Evolutionary conservation across 1,140 invertebrate genomes (phyloP).

Genomic region (Eumaeus atala): DNA sequence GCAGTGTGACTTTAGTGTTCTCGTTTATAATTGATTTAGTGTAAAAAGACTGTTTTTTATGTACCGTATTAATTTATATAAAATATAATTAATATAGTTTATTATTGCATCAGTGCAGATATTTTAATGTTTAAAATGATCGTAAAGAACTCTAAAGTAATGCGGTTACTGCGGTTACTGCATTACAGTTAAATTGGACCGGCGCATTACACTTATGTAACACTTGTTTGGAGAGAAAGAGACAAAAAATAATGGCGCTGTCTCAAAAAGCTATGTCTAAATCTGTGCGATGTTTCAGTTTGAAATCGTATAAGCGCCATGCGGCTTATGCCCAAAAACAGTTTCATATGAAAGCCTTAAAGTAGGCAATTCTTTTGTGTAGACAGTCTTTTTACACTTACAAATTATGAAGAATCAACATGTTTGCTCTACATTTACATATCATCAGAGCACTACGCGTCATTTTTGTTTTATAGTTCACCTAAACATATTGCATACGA

Average conservation of each 20-base stretch:
- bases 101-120: no score
- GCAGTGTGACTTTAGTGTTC: not conserved
- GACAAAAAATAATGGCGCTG: no score
- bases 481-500: no score
- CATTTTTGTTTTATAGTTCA: no score
- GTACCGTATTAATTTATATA: not conserved
- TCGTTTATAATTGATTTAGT: not conserved
- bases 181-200: no score
- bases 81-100: no score
- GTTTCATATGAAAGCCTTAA: not conserved
- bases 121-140: not conserved
- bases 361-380: not conserved
- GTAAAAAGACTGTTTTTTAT: not conserved
- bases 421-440: constrained; percentile 36
- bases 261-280: no score
- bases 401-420: not conserved
- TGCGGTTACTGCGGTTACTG: no score
- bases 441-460: constrained; percentile 48
- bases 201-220: no score
- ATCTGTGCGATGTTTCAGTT: no score
- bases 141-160: no score
- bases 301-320: not conserved
- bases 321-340: not conserved
- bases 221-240: no score
- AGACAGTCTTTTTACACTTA: constrained; percentile 1